A percentile compares a stretch with the other conserved stretches of the same genome.
Conservation (phyloP, 2,113 vertebrate genomes). For the Phyllostomus hastatus region DNA sequence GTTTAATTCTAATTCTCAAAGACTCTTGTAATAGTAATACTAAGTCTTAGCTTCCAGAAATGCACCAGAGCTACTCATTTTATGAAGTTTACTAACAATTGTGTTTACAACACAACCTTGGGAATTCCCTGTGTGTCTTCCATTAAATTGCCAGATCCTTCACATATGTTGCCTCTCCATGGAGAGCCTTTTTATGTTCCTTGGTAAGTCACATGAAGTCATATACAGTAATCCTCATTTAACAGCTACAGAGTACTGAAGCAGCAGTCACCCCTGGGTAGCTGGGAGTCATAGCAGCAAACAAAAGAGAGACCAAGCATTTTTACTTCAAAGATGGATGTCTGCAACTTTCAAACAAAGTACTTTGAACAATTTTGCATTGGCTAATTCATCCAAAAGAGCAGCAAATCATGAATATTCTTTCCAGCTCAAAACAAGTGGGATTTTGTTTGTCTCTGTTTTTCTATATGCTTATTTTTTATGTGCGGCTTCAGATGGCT, state of each 20-base stretch:
- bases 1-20: slow-evolving; percentile 13
- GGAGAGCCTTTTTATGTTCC: neutral
- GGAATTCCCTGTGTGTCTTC: slow-evolving; percentile 1
- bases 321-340: neutral
- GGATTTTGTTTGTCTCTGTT: neutral
- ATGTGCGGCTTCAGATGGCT: neutral
- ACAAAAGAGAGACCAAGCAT: neutral
- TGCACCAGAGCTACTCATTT: neutral
- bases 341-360: neutral
- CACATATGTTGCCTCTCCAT: neutral
- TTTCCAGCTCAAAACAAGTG: neutral
- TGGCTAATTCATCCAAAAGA: neutral
- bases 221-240: neutral
- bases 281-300: neutral
- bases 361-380: neutral
- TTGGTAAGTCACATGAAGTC: neutral
- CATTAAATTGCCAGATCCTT: neutral
- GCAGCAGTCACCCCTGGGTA: neutral
- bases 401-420: neutral
- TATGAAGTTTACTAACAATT: neutral
- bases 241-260: neutral
- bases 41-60: neutral
- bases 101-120: neutral
- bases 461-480: neutral
- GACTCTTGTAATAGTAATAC: neutral